A percentile compares a stretch with the other conserved stretches of the same genome.
Conservation (phyloP, 2,888 invertebrate species). For the Conus canariensis region DNA sequence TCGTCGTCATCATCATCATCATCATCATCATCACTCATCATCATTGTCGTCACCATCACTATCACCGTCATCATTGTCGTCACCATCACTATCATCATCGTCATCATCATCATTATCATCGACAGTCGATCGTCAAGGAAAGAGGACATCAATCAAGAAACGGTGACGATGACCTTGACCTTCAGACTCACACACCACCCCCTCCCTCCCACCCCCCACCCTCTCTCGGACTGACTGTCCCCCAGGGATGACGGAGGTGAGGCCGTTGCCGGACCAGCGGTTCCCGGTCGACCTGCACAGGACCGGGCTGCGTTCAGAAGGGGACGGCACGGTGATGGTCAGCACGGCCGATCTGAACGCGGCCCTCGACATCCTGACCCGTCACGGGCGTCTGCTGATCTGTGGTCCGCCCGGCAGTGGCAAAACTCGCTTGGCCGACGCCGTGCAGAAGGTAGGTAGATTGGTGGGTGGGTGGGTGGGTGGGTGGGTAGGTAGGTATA, state of each 20-base stretch:
- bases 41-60: too few relatives aligned
- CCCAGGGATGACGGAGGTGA: neutral
- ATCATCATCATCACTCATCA: too few relatives aligned
- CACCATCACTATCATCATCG: too few relatives aligned
- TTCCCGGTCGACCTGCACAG: neutral
- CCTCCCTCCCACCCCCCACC: too few relatives aligned
- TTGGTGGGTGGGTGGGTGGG: neutral
- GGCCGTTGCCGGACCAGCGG: neutral
- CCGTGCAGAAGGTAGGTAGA: neutral
- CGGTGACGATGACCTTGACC: too few relatives aligned
- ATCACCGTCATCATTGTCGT: too few relatives aligned
- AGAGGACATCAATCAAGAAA: too few relatives aligned
- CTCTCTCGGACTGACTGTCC: neutral
- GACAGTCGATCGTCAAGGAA: too few relatives aligned
- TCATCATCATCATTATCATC: too few relatives aligned
- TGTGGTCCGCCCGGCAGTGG: neutral
- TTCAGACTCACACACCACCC: too few relatives aligned
- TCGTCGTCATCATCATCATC: too few relatives aligned
- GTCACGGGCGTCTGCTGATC: neutral
- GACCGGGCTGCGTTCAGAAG: neutral
- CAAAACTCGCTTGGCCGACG: neutral
- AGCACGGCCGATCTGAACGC: constrained; percentile 4
- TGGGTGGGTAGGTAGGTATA: too few relatives aligned
- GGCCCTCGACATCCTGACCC: neutral
- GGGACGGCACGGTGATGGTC: neutral